Conservation (phyloP, 2,888 invertebrate genomes). For the Druceiella hillmani region DNA sequence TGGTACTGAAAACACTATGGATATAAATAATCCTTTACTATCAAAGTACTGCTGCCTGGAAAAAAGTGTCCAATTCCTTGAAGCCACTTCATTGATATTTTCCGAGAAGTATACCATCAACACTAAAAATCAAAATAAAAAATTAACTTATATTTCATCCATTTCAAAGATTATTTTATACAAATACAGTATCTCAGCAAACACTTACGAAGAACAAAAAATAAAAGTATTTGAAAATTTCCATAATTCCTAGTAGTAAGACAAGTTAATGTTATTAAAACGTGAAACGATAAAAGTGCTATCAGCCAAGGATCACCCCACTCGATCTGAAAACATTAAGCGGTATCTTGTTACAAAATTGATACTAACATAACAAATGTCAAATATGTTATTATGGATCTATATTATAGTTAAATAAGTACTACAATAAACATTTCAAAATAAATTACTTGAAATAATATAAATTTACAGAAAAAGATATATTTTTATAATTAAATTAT, state of each 20-base stretch:
- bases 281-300: slow-evolving; percentile 67
- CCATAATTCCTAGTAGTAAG: slow-evolving; percentile 79
- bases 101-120: slow-evolving; percentile 85
- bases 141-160: slow-evolving; percentile 3
- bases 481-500: too few species aligned
- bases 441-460: slow-evolving; percentile 2
- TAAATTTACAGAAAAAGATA: too few species aligned
- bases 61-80: slow-evolving; percentile 81
- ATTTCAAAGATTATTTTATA: slow-evolving; percentile 4
- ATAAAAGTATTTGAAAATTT: slow-evolving; percentile 80
- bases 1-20: slow-evolving; percentile 89
- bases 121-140: slow-evolving; percentile 61
- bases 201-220: slow-evolving; percentile 73
- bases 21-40: slow-evolving; percentile 89
- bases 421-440: slow-evolving; percentile 3
- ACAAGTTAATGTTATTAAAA: slow-evolving; percentile 71
- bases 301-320: slow-evolving; percentile 88
- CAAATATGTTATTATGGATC: too few species aligned
- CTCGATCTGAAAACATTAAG: slow-evolving; percentile 64
- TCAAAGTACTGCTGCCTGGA: slow-evolving; percentile 93
- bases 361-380: too few species aligned
- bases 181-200: slow-evolving; percentile 1
- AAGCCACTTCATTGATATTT: slow-evolving; percentile 84
- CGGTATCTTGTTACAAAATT: slow-evolving; percentile 2
- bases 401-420: background rate